Evolutionary conservation across 2,888 invertebrate species (phyloP), one percentile per base, ranked within the genome.

Genomic region (Magallana nippona): DNA sequence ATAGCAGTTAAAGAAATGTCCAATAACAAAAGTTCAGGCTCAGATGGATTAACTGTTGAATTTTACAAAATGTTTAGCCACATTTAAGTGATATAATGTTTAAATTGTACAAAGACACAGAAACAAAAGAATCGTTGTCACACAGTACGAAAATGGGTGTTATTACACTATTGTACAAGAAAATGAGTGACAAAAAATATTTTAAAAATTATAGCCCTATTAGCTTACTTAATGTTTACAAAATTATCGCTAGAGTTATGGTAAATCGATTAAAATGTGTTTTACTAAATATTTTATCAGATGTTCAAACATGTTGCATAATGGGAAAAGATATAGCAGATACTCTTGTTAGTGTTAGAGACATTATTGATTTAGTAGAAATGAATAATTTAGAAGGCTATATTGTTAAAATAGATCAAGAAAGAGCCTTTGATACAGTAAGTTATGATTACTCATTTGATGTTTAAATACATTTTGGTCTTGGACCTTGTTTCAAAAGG

Each of bases 401-500:
- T 60, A 27, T 78, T 1, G 55, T 81, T 22, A 84, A 84, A 78
- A 55, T 84, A 62, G 83, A 83, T n/a, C 83, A 79, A 32, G 79
- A 79, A 63, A 83, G 80, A 17, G 79, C 71, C 1, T 83, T 83
- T 80, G 83, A 80, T 71, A 79, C 71, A 27, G 80, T 80, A 27
- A 58, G 63, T 56, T 79, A 83, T 80, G 56, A 79, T 11, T 80
- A 80, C 55, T 71, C 80, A 2, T 71, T 56, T 55, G 44, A 17
- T 32, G 63, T 71, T 71, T 83, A 56, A 13, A 82, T 55, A 55
- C 56, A 56, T 80, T n/a, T 71, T 80, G 83, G 84, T 19, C 81
- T 84, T 78, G 81, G 60, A 3, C 0, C n/a, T 8, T 55, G 44
- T n/a, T 83, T 83, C 71, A 71, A 57, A n/a, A 63, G 71, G 13